A percentile compares a stretch with the other conserved stretches of the same genome.
These are phyloP conservation scores for Lytechinus variegatus DNA, from an alignment of 35 echinoderm and acorn worm genomes.

Conservation along the genomic window DNA sequence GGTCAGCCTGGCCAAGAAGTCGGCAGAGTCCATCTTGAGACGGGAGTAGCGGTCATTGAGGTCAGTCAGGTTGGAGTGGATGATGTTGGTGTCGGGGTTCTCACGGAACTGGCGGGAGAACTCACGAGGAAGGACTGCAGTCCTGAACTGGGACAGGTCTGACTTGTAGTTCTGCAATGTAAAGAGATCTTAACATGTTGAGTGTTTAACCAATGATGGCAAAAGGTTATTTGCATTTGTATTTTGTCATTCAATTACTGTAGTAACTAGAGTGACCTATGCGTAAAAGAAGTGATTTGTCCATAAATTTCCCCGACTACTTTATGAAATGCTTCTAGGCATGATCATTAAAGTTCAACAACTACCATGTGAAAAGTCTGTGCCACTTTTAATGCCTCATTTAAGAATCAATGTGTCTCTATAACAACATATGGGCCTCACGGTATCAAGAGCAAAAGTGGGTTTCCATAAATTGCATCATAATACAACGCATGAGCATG, in stretches of 20 bases:
- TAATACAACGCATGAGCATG: constrained; percentile 21
- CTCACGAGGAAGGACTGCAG: constrained; percentile 70
- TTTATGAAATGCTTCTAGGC: no score
- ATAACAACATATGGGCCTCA: no score
- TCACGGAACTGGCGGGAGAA: constrained; percentile 89
- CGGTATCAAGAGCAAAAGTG: background rate
- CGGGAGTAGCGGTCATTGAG: constrained; percentile 84
- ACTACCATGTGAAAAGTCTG: no score
- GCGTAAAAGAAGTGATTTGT: background rate
- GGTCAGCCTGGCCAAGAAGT: constrained; percentile 61
- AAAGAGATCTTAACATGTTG: constrained; percentile 14
- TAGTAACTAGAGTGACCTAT: background rate
- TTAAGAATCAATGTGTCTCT: no score
- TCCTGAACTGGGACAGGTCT: constrained; percentile 85
- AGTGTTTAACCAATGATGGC: background rate
- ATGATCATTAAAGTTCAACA: no score
- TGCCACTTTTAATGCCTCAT: no score
- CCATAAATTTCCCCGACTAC: no score
- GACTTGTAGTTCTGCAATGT: constrained; percentile 75
- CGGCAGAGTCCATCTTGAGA: constrained; percentile 60
- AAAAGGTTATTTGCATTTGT: no score
- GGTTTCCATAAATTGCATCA: background rate
- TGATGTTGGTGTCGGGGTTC: constrained; percentile 79
- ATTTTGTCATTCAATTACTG: background rate
- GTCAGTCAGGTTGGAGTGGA: constrained; percentile 58